Base-by-base conservation (phyloP, 2,113 vertebrate genomes). In the Notarius quadriscutis region DNA sequence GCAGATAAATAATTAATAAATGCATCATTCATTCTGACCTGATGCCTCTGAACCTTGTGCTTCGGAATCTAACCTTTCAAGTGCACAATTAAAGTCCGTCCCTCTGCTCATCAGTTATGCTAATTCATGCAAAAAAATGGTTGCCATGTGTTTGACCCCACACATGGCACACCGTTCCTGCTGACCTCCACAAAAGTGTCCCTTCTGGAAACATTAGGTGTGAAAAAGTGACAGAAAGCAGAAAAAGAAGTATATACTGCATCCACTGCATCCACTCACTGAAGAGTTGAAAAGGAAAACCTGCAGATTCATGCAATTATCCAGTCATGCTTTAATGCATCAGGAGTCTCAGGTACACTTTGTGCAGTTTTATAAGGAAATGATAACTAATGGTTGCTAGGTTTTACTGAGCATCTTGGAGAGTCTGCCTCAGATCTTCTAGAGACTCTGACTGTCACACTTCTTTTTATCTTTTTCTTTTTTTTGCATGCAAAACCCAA, bases 61-160 rank as follows among this genome's bases (percentile, higher is more conserved):
- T 75, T 63, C 55, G 15, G 27, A 77, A 89, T 90, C 89, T 89
- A 93, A 91, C 92, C 93, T 92, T 91, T 91, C 87, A 83, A 90
- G 92, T 92, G 93, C 88, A 87, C 89, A 87, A 91, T 86, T 90
- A 92, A 94, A 94, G 94, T 92, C 93, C 92, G 91, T 92, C 94
- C 92, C 89, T 84, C 88, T 34, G 11, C 91, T 92, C 93, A 92
- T 93, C 92, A 91, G 84, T 91, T 92, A 94, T 94, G 94, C 91
- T 93, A 94, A 95, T 94, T 84, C 91, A 94, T 95, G 93, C 91
- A 74, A 90, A 92, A 92, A 93, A 94, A 93, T 93, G 93, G 92
- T 86, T 90, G 90, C 91, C 91, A 85, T 89, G 91, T 91, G 94
- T 91, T 88, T 94, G 94, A 95, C 95, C 95, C 93, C 93, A 92